Evolutionary conservation across 2,888 invertebrate genomes (phyloP).

Genomic region (Drosophila imparisetae): DNA sequence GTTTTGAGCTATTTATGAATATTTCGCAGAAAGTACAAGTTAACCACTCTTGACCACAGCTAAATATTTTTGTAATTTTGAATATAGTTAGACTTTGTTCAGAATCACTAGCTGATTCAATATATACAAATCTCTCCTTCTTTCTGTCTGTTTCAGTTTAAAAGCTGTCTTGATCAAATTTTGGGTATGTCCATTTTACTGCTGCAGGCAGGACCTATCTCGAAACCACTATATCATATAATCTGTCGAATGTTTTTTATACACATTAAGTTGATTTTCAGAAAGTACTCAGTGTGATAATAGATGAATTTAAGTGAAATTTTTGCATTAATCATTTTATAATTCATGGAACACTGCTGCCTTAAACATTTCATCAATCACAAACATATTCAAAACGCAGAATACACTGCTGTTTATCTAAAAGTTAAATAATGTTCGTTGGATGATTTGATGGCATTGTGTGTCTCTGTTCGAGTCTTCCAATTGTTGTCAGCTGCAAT

Average conservation of each 20-base stretch:
- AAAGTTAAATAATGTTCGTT: conserved; percentile 17
- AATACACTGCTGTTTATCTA: not conserved
- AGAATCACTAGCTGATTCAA: not conserved
- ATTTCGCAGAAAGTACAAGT: not conserved
- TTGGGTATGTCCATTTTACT: not conserved
- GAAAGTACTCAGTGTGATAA: not conserved
- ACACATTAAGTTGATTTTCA: not conserved
- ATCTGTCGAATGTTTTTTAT: not conserved
- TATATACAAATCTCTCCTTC: not conserved
- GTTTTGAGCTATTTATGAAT: not conserved
- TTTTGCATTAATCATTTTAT: not conserved
- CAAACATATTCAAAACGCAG: not conserved
- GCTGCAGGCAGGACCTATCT: not conserved
- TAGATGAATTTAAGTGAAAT: not conserved
- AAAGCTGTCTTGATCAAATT: not conserved
- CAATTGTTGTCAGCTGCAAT: conserved; percentile 50
- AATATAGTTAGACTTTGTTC: not conserved
- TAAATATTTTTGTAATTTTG: not conserved
- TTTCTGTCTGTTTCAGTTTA: not conserved
- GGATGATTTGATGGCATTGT: conserved; percentile 32
- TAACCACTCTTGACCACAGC: not conserved
- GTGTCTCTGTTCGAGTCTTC: conserved; percentile 8
- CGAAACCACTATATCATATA: not conserved
- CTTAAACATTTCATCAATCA: not conserved
- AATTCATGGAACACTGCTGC: not conserved